A percentile compares a stretch with the other conserved stretches of the same genome.
These are phyloP conservation scores for Conchocele bisecta DNA, from an alignment of 2,888 invertebrate species.

Conservation along the genomic window DNA sequence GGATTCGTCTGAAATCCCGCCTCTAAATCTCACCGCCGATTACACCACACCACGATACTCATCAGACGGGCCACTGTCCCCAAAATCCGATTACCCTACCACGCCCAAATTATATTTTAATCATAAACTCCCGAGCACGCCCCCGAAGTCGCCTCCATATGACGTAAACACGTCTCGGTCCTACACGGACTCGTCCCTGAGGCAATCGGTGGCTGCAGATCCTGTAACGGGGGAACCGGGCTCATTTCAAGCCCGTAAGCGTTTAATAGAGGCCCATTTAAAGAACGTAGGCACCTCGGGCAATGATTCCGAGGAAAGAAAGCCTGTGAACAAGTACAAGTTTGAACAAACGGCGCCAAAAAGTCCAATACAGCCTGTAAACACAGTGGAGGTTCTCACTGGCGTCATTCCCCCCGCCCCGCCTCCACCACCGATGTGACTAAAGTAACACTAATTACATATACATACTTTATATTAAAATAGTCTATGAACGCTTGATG, in stretches of 20 bases:
- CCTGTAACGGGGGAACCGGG: conserved; percentile 46
- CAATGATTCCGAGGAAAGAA: no score
- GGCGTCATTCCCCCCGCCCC: conserved; percentile 52
- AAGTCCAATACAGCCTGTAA: conserved; percentile 1
- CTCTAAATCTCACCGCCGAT: conserved; percentile 39
- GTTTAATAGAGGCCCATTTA: conserved; percentile 52
- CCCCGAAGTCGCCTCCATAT: conserved; percentile 40
- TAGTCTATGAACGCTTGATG: no score
- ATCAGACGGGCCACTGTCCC: conserved; percentile 44
- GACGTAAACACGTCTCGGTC: neutral
- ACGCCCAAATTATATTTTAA: conserved; percentile 41
- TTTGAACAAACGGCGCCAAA: conserved; percentile 7
- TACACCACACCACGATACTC: conserved; percentile 32
- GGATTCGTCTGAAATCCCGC: conserved; percentile 54
- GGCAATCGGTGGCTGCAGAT: conserved; percentile 29
- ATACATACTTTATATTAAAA: no score
- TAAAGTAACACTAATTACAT: no score
- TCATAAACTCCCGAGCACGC: conserved; percentile 29
- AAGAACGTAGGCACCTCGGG: no score
- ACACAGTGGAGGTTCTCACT: conserved; percentile 32
- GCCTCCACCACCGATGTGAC: conserved; percentile 46
- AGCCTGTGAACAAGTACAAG: no score
- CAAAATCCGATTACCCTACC: conserved; percentile 46
- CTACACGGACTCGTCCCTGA: neutral
- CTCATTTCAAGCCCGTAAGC: conserved; percentile 49